Base-by-base conservation (phyloP, 30 jellyfish, hydroid and myxozoan species). In the Turritopsis rubra region DNA sequence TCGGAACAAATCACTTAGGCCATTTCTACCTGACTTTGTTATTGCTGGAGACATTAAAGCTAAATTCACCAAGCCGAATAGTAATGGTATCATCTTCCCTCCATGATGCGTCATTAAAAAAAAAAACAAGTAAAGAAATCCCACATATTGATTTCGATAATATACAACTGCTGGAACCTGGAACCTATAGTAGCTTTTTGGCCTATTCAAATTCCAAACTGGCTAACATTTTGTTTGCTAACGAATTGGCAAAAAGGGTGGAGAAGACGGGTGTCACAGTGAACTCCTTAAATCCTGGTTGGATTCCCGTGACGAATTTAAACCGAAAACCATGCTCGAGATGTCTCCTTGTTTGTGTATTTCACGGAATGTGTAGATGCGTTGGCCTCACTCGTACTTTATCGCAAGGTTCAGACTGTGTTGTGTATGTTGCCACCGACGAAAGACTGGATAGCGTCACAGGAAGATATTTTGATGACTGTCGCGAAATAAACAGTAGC, bases 1-100 rank as follows among this genome's bases (percentile, higher is more conserved):
- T 91, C 72, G 97, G 89, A 1, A 95, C 85, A 16, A 91, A 91
- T 75, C 87, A 91, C 68, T 81, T 87, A 29, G 97, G 97, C 7
- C 95, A 85, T 83, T 91, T 91, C 54, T 74, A 87, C 23, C 91
- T 91, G 13, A 91, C 97, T 16, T 72, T 81, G 68, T 72, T 87
- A 31, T 84, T 91, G 16, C 52, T 91, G 72, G 88, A 87, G 4
- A 78, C 75, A 78, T 81, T 91, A 24, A 75, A 29, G 26, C 71
- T 23, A 0, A 79, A 86, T 23, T 19, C 54, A 18, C 90, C 88
- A 52, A 76, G 91, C 3, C 95, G 96, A 29, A 81, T 91, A 21
- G 85, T 91, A 28, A 23, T 77, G 24, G 96, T 91, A 21, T 53
- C 95, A 1, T 91, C 97, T 53, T 71, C 60, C 5, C 60, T 41